Evolutionary conservation across 1,140 invertebrate genomes (phyloP), one percentile per base, ranked within the genome.

Genomic region (Pseudomyrmex pallidus): DNA sequence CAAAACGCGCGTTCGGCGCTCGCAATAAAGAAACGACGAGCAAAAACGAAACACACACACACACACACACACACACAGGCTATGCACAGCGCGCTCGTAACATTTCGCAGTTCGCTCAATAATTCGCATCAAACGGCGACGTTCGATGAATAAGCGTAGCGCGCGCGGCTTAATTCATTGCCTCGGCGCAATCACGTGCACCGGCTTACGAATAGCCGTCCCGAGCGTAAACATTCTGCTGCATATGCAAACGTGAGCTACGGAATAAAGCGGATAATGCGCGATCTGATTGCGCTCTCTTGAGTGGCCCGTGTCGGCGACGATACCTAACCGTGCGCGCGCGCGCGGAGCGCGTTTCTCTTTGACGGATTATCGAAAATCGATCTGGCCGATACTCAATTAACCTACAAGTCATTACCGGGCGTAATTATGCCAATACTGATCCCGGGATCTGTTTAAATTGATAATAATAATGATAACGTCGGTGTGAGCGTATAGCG

Each of bases 361-460:
- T 88, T 88, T 88, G 87, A 88, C 83, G 87, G 86, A 88, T 88
- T 88, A 88, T 88, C 77, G 87, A 88, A 88, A 88, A 88, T 82
- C 87, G 87, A 88, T 88, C 76, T 73, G 83, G 72, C 48, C 62
- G 25, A 62, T 74, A 70, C 80, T 84, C 86, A 88, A 88, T 88
- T 85, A 88, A 85, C 83, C 83, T 83, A 76, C 83, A 78, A 88
- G 87, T 88, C 87, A 88, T 88, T 88, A 88, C 73, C 82, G 73
- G 59, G 22, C 67, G 62, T 78, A 85, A 88, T 87, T 87, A 88
- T 83, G 57, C 56, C 77, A 83, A 88, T 88, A 88, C 77, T 48
- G 83, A 87, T 88, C 86, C 84, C 66, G 73, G 73, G 63, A 85
- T 84, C 68, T 80, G 82, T 82, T 87, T 76, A 87, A 82, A 85